phyloP scores from a whole-genome alignment of 1,140 invertebrate genomes.

The Brachionus angularis region DNA sequence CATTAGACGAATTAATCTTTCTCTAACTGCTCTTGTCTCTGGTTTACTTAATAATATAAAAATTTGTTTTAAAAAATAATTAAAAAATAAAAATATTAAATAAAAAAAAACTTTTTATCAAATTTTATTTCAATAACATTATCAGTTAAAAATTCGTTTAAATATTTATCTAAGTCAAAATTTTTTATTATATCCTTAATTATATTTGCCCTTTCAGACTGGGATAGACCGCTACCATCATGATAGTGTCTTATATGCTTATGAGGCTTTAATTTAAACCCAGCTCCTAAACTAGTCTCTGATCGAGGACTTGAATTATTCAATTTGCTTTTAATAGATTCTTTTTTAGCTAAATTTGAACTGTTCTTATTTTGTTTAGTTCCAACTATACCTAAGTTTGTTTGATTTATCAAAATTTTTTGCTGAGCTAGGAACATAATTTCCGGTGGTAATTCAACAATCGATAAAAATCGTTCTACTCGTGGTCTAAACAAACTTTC shows the following conservation, averaged over 20 bases:
- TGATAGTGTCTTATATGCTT: not conserved
- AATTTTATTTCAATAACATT: constrained; percentile 13
- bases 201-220: not conserved
- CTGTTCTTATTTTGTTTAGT: not conserved
- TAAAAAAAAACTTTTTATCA: constrained; percentile 12
- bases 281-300: too few species aligned
- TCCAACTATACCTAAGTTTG: too few species aligned
- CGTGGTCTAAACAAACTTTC: not conserved
- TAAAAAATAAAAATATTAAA: not conserved
- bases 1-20: constrained; percentile 28
- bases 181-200: constrained; percentile 36
- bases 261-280: too few species aligned
- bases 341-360: not conserved
- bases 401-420: not conserved
- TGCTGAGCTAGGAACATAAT: constrained; percentile 7
- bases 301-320: too few species aligned
- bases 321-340: not conserved
- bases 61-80: not conserved
- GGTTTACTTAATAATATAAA: constrained; percentile 18
- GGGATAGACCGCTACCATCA: not conserved
- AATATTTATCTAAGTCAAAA: constrained; percentile 24
- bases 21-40: constrained; percentile 8
- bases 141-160: not conserved
- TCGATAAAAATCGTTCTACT: constrained; percentile 29
- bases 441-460: constrained; percentile 25